A percentile compares a stretch with the other conserved stretches of the same genome.
phyloP scores from a whole-genome alignment of 2,113 vertebrate genomes.

The Notiomystis cincta region DNA sequence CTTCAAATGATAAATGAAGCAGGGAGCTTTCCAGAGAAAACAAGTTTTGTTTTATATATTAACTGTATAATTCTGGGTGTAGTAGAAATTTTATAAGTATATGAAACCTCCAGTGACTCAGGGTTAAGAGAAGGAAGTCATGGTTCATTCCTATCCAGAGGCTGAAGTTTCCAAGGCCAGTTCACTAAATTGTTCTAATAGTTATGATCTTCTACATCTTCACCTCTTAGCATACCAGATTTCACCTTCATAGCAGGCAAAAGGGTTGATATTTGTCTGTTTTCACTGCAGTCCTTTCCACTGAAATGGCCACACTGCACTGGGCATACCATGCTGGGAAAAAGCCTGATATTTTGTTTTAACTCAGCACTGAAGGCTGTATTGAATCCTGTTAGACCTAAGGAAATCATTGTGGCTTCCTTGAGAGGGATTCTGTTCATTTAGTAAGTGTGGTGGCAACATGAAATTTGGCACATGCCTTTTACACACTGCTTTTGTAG shows the following conservation, averaged over 20 bases:
- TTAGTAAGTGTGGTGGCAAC: not conserved
- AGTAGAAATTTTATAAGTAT: not conserved
- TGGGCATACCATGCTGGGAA: not conserved
- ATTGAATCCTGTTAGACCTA: not conserved
- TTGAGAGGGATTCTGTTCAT: not conserved
- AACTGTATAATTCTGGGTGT: not conserved
- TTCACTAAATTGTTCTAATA: not conserved
- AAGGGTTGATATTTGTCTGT: not conserved
- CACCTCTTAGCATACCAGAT: not conserved
- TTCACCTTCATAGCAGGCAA: not conserved
- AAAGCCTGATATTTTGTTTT: not conserved
- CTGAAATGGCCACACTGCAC: not conserved
- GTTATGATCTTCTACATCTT: not conserved
- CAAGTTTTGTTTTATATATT: not conserved
- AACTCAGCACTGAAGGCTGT: not conserved
- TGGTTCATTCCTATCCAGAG: not conserved
- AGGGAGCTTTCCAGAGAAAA: not conserved
- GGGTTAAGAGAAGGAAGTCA: not conserved
- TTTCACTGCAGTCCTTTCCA: not conserved
- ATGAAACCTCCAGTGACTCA: not conserved
- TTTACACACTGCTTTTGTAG: not conserved
- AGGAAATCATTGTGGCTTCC: not conserved
- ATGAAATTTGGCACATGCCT: not conserved
- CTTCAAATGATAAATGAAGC: not conserved
- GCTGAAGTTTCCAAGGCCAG: not conserved